Evolutionary conservation across 2,888 invertebrate genomes (phyloP), one percentile per base, ranked within the genome.

Genomic region (Rhabditoides inermis): DNA sequence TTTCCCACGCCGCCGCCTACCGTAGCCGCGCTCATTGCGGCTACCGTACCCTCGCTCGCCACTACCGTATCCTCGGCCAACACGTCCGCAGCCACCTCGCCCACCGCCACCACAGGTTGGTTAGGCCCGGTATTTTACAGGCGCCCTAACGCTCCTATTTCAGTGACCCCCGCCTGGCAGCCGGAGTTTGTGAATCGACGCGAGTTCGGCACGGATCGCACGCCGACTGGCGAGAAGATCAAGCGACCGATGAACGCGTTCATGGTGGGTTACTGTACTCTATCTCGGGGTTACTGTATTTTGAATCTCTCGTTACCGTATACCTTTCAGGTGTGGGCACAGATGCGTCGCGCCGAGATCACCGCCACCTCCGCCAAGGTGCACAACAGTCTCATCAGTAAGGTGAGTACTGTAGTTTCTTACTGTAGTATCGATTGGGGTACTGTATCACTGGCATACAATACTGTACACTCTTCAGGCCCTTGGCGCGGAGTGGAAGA

Each of bases 231-330:
- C 10, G 41, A 44, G 36, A 51, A 50, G 46, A 61, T 63, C 45
- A 63, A 63, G 41, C 46, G 63, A 41, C 63, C 63, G 35, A 63
- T 63, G 63, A 63, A 63, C 26, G 63, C 63, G 0, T 63, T 63
- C 39, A 63, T 63, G 63, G 63, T 63, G 39, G 46, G 49, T 51
- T 35, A 28, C n/a, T 20, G n/a, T 12, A 15, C 2, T 32, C 7
- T 20, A n/a, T 27, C 3, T n/a, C 15, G 15, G n/a, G 18, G 23
- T 23, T 7, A 23, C 12, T n/a, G 22, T 12, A 39, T n/a, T 39
- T 39, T 20, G 15, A n/a, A n/a, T 39, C 18, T 18, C n/a, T 10
- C 18, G 18, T 20, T 39, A 10, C 12, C 40, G 10, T 22, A 22
- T 47, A 4, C 12, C 20, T 45, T 45, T 12, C 30, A 63, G 63